Percentiles rank a stretch among this genome's conserved stretches.
These are phyloP conservation scores for Hypsopygia costalis DNA, from an alignment of 2,888 invertebrate genomes.

Conservation along the genomic window DNA sequence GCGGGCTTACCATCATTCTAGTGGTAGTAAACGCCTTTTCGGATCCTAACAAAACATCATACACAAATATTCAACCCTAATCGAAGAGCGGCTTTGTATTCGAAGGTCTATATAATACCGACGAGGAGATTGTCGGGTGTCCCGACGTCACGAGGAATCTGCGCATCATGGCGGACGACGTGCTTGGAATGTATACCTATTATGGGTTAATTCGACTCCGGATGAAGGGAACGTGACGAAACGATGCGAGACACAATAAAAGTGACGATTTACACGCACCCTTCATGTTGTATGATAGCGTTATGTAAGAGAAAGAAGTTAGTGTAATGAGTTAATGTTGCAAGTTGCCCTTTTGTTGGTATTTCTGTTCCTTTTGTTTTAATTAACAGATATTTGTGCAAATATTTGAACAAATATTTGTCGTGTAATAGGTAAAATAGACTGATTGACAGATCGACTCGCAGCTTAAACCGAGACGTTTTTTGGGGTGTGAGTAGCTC, in stretches of 20 bases:
- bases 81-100: conserved; percentile 14
- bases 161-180: conserved; percentile 40
- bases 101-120: conserved; percentile 10
- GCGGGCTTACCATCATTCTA: too few species aligned
- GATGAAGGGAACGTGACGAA: conserved; percentile 4
- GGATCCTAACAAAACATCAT: conserved; percentile 8
- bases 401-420: too few species aligned
- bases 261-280: conserved; percentile 2
- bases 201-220: conserved; percentile 18
- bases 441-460: too few species aligned
- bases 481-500: too few species aligned
- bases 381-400: too few species aligned
- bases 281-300: not conserved
- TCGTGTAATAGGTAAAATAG: too few species aligned
- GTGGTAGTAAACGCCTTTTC: too few species aligned
- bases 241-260: conserved; percentile 5
- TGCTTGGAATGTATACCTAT: conserved; percentile 50
- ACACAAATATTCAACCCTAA: conserved; percentile 12
- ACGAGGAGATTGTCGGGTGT: conserved; percentile 28
- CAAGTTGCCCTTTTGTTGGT: too few species aligned
- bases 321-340: not conserved
- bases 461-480: too few species aligned
- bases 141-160: conserved; percentile 28
- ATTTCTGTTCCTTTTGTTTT: too few species aligned
- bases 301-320: not conserved